Evolutionary conservation across 1,140 invertebrate genomes (phyloP).

Genomic region (Monomorium pharaonis): DNA sequence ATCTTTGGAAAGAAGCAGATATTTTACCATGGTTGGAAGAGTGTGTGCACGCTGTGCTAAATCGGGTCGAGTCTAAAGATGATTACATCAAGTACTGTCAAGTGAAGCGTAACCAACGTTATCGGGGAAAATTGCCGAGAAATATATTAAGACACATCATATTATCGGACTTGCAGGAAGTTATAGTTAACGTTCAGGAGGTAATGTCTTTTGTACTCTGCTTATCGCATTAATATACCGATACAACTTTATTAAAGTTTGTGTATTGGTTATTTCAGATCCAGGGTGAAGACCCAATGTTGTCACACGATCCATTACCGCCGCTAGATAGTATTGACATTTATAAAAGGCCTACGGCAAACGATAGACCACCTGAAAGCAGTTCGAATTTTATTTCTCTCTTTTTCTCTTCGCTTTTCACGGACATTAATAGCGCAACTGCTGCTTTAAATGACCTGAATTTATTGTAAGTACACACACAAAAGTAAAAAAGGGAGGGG

Average conservation of each 20-base stretch:
- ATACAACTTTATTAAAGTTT: conserved; percentile 16
- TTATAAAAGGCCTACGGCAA: conserved; percentile 84
- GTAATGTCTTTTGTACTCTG: conserved; percentile 75
- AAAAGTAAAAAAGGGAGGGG: conserved; percentile 23
- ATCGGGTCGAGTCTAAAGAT: conserved; percentile 88
- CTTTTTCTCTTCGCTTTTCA: conserved; percentile 78
- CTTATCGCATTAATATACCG: neutral
- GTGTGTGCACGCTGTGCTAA: conserved; percentile 89
- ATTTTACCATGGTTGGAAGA: conserved; percentile 92
- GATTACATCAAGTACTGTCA: conserved; percentile 87
- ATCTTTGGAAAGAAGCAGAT: conserved; percentile 92
- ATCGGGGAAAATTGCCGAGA: conserved; percentile 88
- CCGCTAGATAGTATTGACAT: conserved; percentile 91
- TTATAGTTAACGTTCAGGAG: conserved; percentile 86
- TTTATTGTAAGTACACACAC: conserved; percentile 65
- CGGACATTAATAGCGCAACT: conserved; percentile 64
- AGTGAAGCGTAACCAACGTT: conserved; percentile 87
- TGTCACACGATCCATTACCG: conserved; percentile 93
- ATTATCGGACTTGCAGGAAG: conserved; percentile 92
- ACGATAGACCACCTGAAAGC: conserved; percentile 38
- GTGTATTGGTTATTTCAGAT: conserved; percentile 82
- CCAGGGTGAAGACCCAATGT: conserved; percentile 86
- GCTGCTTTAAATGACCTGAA: conserved; percentile 63
- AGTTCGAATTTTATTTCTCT: conserved; percentile 74
- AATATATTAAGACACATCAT: conserved; percentile 93